phyloP scores from a whole-genome alignment of 2,113 vertebrate genomes.

The Istiophorus platypterus region DNA sequence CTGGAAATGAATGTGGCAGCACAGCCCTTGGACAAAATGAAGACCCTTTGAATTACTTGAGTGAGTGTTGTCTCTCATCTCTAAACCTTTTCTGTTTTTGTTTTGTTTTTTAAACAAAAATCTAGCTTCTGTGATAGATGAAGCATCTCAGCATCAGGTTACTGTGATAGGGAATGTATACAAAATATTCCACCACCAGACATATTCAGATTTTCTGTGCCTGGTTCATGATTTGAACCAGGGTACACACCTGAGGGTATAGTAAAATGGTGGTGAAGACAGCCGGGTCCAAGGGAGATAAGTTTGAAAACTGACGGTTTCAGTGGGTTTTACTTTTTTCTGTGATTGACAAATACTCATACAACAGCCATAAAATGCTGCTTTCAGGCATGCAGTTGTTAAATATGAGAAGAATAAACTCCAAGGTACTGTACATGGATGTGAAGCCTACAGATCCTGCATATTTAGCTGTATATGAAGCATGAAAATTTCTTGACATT shows the following conservation, averaged over 20 bases:
- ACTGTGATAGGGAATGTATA: slow-evolving; percentile 84
- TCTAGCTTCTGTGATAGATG: neutral
- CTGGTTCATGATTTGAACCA: slow-evolving; percentile 23
- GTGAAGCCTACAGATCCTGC: neutral
- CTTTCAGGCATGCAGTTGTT: neutral
- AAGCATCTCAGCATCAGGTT: slow-evolving; percentile 17
- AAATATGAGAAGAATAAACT: neutral
- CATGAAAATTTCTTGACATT: neutral
- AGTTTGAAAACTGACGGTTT: neutral
- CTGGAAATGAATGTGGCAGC: slow-evolving; percentile 26
- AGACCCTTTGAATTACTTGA: slow-evolving; percentile 12
- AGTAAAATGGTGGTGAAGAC: neutral
- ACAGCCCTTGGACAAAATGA: slow-evolving; percentile 20
- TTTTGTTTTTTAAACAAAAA: neutral
- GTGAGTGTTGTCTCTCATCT: neutral
- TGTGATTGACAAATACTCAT: neutral
- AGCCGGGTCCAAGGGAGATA: neutral
- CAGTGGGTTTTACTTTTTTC: neutral
- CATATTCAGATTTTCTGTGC: slow-evolving; percentile 10
- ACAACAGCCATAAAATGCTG: slow-evolving; percentile 9
- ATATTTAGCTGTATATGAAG: neutral
- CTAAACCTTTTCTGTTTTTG: neutral
- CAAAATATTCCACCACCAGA: slow-evolving; percentile 37
- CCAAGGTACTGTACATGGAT: neutral
- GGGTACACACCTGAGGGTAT: slow-evolving; percentile 24